Percentiles rank a stretch among this genome's conserved stretches.
phyloP scores from a whole-genome alignment of 2,888 invertebrate genomes.

The Pyrrhosoma nymphula region DNA sequence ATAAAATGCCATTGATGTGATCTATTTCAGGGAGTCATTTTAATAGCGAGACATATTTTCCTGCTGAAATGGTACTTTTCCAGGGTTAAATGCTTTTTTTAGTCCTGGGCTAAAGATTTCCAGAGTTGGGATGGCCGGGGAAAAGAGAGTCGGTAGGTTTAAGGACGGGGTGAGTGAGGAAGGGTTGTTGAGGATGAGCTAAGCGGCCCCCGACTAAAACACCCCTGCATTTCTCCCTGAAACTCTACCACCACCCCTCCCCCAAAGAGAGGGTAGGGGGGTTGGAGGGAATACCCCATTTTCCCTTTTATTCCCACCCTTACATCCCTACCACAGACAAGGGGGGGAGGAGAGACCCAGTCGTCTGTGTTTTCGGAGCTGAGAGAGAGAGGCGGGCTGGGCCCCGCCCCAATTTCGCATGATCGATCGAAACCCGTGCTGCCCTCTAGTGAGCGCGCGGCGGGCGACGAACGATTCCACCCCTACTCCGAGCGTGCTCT shows the following conservation, averaged over 20 bases:
- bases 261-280: background rate
- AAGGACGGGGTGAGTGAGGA: background rate
- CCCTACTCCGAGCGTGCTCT: background rate
- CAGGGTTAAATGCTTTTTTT: no score
- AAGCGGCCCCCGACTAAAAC: no score
- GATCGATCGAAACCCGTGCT: slow-evolving; percentile 61
- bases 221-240: background rate
- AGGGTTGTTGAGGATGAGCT: background rate
- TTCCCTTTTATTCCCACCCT: no score
- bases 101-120: no score
- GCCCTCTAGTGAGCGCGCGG: slow-evolving; percentile 27
- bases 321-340: no score
- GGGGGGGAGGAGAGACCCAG: background rate
- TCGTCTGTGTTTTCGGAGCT: slow-evolving; percentile 29
- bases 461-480: background rate
- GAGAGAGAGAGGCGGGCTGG: background rate
- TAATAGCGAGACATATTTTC: no score
- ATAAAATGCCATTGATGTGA: no score
- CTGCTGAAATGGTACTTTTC: no score
- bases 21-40: no score
- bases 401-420: slow-evolving; percentile 65
- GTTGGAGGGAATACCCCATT: no score
- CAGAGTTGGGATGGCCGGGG: no score
- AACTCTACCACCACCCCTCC: background rate
- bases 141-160: background rate